Evolutionary conservation across 2,113 vertebrate genomes (phyloP).

Genomic region (Limanda limanda): DNA sequence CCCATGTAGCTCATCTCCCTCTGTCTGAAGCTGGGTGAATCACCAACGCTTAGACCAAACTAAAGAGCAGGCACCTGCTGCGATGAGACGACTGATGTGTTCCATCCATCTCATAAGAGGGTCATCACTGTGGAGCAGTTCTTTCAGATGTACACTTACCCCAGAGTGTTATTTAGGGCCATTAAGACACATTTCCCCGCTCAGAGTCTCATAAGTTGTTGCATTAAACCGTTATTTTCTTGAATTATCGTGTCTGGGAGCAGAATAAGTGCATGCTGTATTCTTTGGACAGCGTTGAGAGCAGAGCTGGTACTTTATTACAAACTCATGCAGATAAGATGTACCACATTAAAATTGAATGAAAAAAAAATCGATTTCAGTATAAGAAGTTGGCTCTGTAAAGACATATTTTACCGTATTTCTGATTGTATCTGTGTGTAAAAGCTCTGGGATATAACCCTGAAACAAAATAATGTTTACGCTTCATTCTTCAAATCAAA

Average conservation of each 20-base stretch:
- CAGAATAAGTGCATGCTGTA: conserved; percentile 13
- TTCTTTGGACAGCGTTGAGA: conserved; percentile 40
- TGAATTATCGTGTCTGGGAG: conserved; percentile 22
- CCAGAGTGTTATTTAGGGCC: conserved; percentile 22
- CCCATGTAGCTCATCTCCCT: not conserved
- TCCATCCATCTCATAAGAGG: conserved; percentile 18
- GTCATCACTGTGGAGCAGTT: not conserved
- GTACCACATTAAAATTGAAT: not conserved
- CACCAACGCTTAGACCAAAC: conserved; percentile 34
- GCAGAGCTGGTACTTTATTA: conserved; percentile 24
- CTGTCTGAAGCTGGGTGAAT: conserved; percentile 31
- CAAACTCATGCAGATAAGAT: not conserved
- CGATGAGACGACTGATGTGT: conserved; percentile 8
- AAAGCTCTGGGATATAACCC: conserved; percentile 6
- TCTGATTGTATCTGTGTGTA: not conserved
- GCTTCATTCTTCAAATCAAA: not conserved
- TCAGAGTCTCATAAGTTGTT: not conserved
- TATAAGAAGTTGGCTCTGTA: not conserved
- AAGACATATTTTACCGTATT: not conserved
- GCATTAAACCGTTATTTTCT: conserved; percentile 13
- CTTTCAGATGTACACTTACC: not conserved
- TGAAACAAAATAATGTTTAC: not conserved
- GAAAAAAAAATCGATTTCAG: not conserved
- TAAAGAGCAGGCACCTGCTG: conserved; percentile 19
- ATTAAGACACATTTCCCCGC: conserved; percentile 24